Evolutionary conservation across 2,797 vertebrate genomes (phyloP).

Genomic region (Novumbra hubbsi): DNA sequence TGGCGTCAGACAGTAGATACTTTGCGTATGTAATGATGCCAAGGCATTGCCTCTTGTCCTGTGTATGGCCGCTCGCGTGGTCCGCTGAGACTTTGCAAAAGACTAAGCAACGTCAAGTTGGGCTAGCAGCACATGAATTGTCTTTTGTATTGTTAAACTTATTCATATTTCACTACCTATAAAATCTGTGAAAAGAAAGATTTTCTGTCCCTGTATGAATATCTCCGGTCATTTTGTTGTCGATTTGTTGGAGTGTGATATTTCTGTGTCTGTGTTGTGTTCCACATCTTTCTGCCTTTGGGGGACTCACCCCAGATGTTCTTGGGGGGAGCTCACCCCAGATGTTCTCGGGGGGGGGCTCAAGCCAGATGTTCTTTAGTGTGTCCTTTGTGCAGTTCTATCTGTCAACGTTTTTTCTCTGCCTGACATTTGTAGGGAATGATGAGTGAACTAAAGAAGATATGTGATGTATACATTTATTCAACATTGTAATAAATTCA

Average conservation of each 20-base stretch:
- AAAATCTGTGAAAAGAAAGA: slow-evolving; percentile 51
- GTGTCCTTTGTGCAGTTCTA: slow-evolving; percentile 63
- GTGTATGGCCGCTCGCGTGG: not conserved
- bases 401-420: slow-evolving; percentile 67
- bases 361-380: slow-evolving; percentile 51
- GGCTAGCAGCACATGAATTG: slow-evolving; percentile 2
- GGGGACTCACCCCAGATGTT: slow-evolving; percentile 39
- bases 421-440: slow-evolving; percentile 70
- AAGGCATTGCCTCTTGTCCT: not conserved
- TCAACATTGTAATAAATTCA: slow-evolving; percentile 70
- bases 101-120: not conserved
- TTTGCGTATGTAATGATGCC: no score
- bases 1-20: no score
- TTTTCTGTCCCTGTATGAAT: slow-evolving; percentile 29
- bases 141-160: not conserved
- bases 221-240: slow-evolving; percentile 42
- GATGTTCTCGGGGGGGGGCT: slow-evolving; percentile 48
- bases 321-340: slow-evolving; percentile 16
- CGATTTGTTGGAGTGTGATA: slow-evolving; percentile 53
- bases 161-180: slow-evolving; percentile 19
- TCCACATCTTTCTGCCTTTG: slow-evolving; percentile 10
- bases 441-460: slow-evolving; percentile 61
- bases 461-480: slow-evolving; percentile 71
- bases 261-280: slow-evolving; percentile 60
- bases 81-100: not conserved